Base-by-base conservation (phyloP, 2,888 invertebrate genomes). In the Dichetophora obliterata region DNA sequence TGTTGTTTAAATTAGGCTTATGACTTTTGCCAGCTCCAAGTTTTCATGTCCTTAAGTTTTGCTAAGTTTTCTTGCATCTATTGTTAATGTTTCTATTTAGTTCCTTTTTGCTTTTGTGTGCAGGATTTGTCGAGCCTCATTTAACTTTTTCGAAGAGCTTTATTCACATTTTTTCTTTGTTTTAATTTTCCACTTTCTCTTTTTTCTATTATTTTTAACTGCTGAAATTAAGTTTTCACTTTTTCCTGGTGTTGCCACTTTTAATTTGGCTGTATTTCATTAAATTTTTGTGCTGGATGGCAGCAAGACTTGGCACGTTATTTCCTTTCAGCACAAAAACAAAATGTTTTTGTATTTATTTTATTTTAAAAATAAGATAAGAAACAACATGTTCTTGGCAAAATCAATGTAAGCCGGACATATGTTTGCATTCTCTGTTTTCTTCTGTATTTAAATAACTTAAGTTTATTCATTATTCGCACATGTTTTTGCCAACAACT, bases 61-160 rank as follows among this genome's bases (percentile, higher is more conserved):
- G 37, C 8, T 43, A 3, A 43, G 43, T 11, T 1, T 43, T 4
- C 43, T 43, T 43, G 43, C 43, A 43, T 27, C 27, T 27, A 4
- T 61, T 27, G 43, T 34, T 22, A 43, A 43, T 43, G 19, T 66
- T 66, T 66, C 11, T 43, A 22, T 37, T 48, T 19, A 22, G 43
- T 19, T 66, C 19, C 11, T 65, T 24, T 34, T 54, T 52, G 4
- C 14, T 69, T 69, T 34, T 16, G 27, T 43, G 54, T 16, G n/a
- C 63, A 11, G 31, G 27, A 69, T n/a, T 69, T 54, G 69, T 19
- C 54, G 31, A 54, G 69, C 31, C 52, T 54, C 69, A 69, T 69
- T 69, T 69, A 69, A 27, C 31, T 31, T 54, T 14, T 54, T 19
- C 54, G 54, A 31, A 63, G 52, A 19, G 34, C 19, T 54, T 4